These are phyloP conservation scores for Athripsodes cinereus DNA, from an alignment of 2,888 invertebrate genomes.

Conservation along the genomic window DNA sequence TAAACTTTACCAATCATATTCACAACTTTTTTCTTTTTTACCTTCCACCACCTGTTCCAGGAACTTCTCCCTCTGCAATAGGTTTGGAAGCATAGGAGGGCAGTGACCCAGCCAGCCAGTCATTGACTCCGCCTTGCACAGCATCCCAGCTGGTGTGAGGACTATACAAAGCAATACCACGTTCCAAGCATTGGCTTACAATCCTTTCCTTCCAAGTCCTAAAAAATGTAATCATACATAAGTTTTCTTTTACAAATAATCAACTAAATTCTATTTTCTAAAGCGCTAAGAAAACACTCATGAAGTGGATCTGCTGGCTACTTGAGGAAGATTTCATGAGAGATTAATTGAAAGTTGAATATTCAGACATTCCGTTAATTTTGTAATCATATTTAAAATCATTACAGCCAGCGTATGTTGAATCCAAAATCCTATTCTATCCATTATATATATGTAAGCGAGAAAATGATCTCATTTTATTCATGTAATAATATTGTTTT, in stretches of 20 bases:
- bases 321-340: too few relatives aligned
- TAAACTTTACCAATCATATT: too few relatives aligned
- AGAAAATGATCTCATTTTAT: too few relatives aligned
- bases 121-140: constrained; percentile 79
- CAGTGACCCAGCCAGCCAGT: constrained; percentile 81
- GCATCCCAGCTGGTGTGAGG: constrained; percentile 92
- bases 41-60: constrained; percentile 49
- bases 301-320: too few relatives aligned
- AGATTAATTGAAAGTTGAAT: too few relatives aligned
- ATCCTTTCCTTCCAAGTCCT: constrained; percentile 78
- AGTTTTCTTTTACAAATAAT: neutral
- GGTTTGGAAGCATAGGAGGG: constrained; percentile 38
- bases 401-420: too few relatives aligned
- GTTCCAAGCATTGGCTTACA: constrained; percentile 70
- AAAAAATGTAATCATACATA: neutral
- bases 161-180: constrained; percentile 83
- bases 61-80: constrained; percentile 38
- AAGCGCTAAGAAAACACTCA: too few relatives aligned
- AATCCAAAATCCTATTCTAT: too few relatives aligned
- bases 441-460: too few relatives aligned
- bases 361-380: too few relatives aligned
- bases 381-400: too few relatives aligned
- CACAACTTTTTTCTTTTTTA: constrained; percentile 31
- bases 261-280: neutral
- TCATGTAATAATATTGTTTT: too few relatives aligned